phyloP scores from a whole-genome alignment of 2,797 vertebrate genomes.

The Sebastes goodei region DNA sequence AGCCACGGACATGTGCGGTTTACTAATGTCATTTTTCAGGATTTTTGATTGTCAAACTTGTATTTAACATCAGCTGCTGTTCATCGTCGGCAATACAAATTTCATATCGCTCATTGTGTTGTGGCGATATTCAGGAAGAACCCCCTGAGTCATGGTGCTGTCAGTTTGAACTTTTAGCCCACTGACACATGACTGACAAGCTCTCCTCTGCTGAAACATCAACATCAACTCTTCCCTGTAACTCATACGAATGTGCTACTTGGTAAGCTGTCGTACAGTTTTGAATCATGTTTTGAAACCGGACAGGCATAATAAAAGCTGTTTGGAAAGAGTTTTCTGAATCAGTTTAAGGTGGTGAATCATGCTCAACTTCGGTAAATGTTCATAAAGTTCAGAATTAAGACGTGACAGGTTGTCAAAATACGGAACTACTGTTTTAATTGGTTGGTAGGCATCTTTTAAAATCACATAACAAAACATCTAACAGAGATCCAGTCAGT shows the following conservation, averaged over 20 bases:
- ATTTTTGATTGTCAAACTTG: background rate
- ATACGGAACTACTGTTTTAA: background rate
- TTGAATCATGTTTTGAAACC: background rate
- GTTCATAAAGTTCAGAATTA: background rate
- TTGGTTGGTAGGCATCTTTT: background rate
- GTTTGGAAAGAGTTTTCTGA: background rate
- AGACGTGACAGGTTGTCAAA: background rate
- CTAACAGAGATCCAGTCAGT: background rate
- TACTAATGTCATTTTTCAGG: background rate
- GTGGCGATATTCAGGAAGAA: background rate
- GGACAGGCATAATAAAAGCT: background rate
- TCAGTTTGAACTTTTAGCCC: background rate
- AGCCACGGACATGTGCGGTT: background rate
- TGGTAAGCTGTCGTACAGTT: background rate
- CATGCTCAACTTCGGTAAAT: background rate
- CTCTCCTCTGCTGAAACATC: background rate
- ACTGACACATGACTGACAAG: slow-evolving; percentile 14
- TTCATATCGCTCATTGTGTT: background rate
- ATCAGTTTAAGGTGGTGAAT: background rate
- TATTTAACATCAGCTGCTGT: background rate
- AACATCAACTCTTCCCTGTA: background rate
- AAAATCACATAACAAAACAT: background rate
- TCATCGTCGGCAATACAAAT: background rate
- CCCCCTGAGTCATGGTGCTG: background rate
- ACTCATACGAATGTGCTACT: background rate